Base-by-base conservation (phyloP, 2,888 invertebrate genomes). In the Phyllotreta cruciferae region DNA sequence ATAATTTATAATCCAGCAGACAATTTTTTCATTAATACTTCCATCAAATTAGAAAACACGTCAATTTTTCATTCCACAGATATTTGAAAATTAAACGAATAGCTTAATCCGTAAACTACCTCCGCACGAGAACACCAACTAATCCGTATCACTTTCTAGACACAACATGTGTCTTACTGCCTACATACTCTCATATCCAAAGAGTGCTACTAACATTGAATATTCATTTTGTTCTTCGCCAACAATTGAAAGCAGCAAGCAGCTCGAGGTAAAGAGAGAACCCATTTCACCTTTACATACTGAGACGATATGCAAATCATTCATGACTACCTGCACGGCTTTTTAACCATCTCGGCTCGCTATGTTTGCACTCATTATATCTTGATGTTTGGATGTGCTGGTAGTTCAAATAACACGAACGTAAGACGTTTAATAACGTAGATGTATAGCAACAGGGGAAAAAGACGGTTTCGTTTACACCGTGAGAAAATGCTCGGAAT, bases 101-200 rank as follows among this genome's bases (percentile, higher is more conserved):
- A 24, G 24, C 24, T 34, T 50, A 35, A 9, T n/a, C 50, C 7
- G n/a, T 37, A 52, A 37, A 52, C 14, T 50, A 11, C 10, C 41
- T 41, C 10, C 41, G 41, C 14, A 11, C 36, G 13, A n/a, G 36
- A 52, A 52, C 10, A 52, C 6, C 52, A 37, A 37, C 52, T 37
- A 38, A 52, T 14, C 13, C 37, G 52, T 52, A 52, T 52, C 52
- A 52, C 52, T 52, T 52, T 52, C 52, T 52, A 52, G 52, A 37
- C 13, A 52, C 37, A 52, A 52, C 37, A 36, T 14, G 13, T 37
- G 52, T 37, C 11, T 37, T 37, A 6, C 52, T 52, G 38, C 37
- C 38, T 52, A 52, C 52, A 50, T 50, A 50, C 36, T 52, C 14
- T 52, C 13, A 52, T 52, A 52, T 52, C 34, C 52, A 52, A 52